Base-by-base conservation (phyloP, 1,140 invertebrate species). In the Polypedilum vanderplanki region DNA sequence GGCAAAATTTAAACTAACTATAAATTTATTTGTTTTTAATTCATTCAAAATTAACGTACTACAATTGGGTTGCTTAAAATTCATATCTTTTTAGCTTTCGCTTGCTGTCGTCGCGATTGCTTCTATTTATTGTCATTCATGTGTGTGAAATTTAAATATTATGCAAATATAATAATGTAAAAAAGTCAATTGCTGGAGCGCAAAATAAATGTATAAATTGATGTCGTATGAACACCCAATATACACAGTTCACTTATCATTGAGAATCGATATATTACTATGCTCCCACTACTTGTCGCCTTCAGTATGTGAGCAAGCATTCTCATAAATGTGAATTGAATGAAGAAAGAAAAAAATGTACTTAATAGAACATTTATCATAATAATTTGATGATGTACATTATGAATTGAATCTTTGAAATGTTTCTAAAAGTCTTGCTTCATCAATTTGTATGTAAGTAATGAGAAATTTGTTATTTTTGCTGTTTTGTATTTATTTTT, bases 101-200 rank as follows among this genome's bases (percentile, higher is more conserved):
- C n/a, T n/a, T n/a, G 24, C 5, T 33, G 24, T 33, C 24, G 24
- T 33, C 24, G 5, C 24, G 24, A 33, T 1, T 33, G 5, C 24
- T 33, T 33, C 24, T 18, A 22, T 22, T 18, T 10, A 70, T 1
- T 70, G 20, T 20, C 65, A 22, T 70, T 70, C 65, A 70, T 70
- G 65, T 70, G 65, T 70, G 65, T n/a, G 3, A 20, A 70, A 70
- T 70, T 70, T 70, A 70, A 70, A 70, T 70, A 20, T 70, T 70
- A 70, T 70, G 65, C 20, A 20, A 70, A 70, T 70, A 70, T 17
- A 57, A 57, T 57, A 57, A 57, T n/a, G 12, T n/a, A 57, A 57
- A 57, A 46, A 57, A 57, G 46, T 70, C 65, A 70, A 70, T 70
- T 70, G 20, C 20, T 70, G 65, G 20, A 10, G 65, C 65, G 65